These are phyloP conservation scores for Nestor notabilis DNA, from an alignment of 2,113 vertebrate genomes.

Conservation along the genomic window DNA sequence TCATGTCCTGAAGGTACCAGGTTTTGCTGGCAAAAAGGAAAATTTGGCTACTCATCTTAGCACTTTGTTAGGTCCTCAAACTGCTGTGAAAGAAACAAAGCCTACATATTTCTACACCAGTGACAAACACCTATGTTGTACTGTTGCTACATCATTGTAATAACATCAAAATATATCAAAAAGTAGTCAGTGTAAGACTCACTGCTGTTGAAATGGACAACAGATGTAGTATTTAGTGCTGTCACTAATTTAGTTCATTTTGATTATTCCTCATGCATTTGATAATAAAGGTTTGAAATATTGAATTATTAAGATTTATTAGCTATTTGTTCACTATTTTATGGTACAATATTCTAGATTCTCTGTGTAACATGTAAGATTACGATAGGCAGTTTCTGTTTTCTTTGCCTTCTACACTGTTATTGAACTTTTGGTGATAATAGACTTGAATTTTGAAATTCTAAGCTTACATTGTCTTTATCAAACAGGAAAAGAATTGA, in stretches of 20 bases:
- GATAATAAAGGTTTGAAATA: not conserved
- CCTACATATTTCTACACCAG: not conserved
- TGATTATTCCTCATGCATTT: not conserved
- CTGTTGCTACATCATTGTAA: not conserved
- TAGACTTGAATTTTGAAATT: not conserved
- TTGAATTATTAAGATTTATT: not conserved
- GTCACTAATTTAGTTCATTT: not conserved
- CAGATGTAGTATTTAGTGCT: not conserved
- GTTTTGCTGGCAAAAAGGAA: not conserved
- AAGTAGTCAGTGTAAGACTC: not conserved
- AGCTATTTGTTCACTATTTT: not conserved
- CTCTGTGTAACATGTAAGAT: not conserved
- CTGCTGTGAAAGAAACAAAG: fast-evolving
- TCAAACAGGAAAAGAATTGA: not conserved
- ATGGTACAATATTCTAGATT: not conserved
- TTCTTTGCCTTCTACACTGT: not conserved
- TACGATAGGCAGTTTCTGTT: not conserved
- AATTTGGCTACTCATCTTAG: not conserved
- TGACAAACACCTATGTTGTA: not conserved
- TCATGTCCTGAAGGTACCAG: not conserved
- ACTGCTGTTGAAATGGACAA: not conserved
- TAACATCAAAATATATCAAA: not conserved
- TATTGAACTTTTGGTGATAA: not conserved
- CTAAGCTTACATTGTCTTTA: not conserved
- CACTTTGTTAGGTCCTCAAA: not conserved